Base-by-base conservation (phyloP, 64 coral and sea anemone genomes). In the Pachyseris speciosa region DNA sequence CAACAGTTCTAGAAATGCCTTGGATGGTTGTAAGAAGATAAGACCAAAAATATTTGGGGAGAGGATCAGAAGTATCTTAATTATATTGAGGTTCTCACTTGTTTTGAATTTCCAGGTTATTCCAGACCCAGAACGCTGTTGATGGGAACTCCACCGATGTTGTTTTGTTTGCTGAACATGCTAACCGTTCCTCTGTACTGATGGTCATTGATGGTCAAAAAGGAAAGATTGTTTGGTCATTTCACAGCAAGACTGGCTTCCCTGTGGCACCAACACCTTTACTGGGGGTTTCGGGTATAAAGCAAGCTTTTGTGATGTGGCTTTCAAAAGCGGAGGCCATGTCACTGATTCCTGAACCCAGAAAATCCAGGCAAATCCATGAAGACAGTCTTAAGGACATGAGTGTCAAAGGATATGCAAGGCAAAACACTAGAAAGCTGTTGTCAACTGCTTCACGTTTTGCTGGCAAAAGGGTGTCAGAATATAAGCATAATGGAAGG, bases 271-370 rank as follows among this genome's bases (percentile, higher is more conserved):
- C 89, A 30, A 19, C 84, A 9, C 78, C 78, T 32, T 25, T 91
- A 31, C 78, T 45, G 29, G 33, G 68, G 22, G 12, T 38, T 4
- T 28, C 17, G 12, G 47, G 51, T 0, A 37, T 37, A 0, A 80
- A 51, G 28, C 49, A 64, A 36, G 89, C 65, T 32, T 74, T 92
- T 80, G 66, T 92, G 45, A 37, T 92, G 47, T 92, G 89, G 89
- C 52, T 92, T 20, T 79, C 89, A 40, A 92, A 84, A 57, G 16
- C 26, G 22, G 69, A 92, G 49, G 67, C 77, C 10, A 7, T 61
- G 52, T 24, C 19, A n/a, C 7, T 63, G 36, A 40, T 85, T 17
- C 19, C 41, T 9, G 48, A 72, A n/a, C 24, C 68, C n/a, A 33
- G 69, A 42, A 64, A 64, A 41, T 37, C n/a, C 27, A 84, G 16